Percentiles rank a stretch among this genome's conserved stretches.
Conservation (phyloP, 2,888 invertebrate species). For the Parthenolecanium corni region DNA sequence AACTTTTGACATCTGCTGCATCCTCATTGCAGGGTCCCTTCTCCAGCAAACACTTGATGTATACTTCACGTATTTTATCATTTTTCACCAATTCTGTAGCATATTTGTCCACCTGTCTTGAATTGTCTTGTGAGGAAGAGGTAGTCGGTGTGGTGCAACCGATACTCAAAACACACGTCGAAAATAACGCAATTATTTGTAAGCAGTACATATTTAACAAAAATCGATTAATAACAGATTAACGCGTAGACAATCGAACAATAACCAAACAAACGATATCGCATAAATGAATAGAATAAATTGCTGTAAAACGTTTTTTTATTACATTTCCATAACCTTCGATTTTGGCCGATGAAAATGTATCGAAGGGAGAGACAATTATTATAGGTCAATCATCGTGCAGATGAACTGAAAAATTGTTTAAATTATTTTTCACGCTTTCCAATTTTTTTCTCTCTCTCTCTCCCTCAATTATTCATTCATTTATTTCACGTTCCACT, state of each 20-base stretch:
- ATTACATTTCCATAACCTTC: conserved; percentile 12
- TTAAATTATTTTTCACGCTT: conserved; percentile 19
- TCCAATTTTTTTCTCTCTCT: neutral
- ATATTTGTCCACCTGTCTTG: conserved; percentile 37
- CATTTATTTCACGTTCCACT: too few species aligned
- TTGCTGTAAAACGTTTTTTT: conserved; percentile 8
- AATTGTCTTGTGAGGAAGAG: conserved; percentile 14
- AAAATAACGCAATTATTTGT: conserved; percentile 10
- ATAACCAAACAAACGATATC: neutral
- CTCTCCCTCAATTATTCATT: too few species aligned
- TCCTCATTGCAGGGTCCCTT: conserved; percentile 31
- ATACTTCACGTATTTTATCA: conserved; percentile 42
- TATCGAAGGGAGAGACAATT: neutral
- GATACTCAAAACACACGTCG: conserved; percentile 8
- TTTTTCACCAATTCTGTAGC: conserved; percentile 43
- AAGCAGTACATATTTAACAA: neutral
- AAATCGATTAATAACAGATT: neutral
- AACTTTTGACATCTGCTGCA: conserved; percentile 31
- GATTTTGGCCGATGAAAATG: neutral
- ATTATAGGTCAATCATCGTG: neutral
- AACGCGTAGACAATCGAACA: too few species aligned
- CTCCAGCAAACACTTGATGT: conserved; percentile 31
- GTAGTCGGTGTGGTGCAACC: conserved; percentile 1
- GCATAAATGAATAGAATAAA: conserved; percentile 1
- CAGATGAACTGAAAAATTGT: conserved; percentile 3